These are phyloP conservation scores for Lasioglossum baleicum DNA, from an alignment of 1,140 invertebrate genomes.

Conservation along the genomic window DNA sequence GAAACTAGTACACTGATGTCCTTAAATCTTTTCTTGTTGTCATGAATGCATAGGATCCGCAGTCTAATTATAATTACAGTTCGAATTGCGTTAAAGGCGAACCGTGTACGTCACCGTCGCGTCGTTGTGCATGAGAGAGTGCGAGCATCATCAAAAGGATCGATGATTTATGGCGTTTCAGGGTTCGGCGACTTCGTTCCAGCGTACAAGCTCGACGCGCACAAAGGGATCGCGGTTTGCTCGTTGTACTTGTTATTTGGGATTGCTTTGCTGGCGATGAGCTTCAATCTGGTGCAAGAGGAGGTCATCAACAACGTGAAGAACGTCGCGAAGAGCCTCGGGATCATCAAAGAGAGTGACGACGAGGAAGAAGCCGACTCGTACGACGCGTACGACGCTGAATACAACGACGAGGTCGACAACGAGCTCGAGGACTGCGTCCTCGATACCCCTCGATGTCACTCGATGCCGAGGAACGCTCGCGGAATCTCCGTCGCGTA, in stretches of 20 bases:
- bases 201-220: constrained; percentile 87
- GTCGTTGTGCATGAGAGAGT: no score
- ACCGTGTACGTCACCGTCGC: no score
- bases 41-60: no score
- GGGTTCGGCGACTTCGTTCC: constrained; percentile 97
- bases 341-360: constrained; percentile 91
- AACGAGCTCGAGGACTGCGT: constrained; percentile 62
- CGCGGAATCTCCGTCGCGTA: constrained; percentile 39
- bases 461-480: constrained; percentile 34
- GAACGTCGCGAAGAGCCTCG: constrained; percentile 88
- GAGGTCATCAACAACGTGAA: constrained; percentile 94
- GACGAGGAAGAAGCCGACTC: constrained; percentile 81
- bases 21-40: no score
- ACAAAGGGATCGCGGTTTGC: constrained; percentile 93
- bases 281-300: constrained; percentile 97
- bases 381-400: constrained; percentile 69
- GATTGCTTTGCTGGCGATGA: constrained; percentile 98
- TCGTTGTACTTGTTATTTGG: constrained; percentile 96
- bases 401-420: constrained; percentile 68
- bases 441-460: constrained; percentile 38
- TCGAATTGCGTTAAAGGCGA: no score
- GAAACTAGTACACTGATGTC: no score
- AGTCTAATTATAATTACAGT: no score
- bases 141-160: not conserved
- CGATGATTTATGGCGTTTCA: constrained; percentile 52